A percentile compares a stretch with the other conserved stretches of the same genome.
Evolutionary conservation across 2,797 vertebrate genomes (phyloP).

Genomic region (Alca torda): DNA sequence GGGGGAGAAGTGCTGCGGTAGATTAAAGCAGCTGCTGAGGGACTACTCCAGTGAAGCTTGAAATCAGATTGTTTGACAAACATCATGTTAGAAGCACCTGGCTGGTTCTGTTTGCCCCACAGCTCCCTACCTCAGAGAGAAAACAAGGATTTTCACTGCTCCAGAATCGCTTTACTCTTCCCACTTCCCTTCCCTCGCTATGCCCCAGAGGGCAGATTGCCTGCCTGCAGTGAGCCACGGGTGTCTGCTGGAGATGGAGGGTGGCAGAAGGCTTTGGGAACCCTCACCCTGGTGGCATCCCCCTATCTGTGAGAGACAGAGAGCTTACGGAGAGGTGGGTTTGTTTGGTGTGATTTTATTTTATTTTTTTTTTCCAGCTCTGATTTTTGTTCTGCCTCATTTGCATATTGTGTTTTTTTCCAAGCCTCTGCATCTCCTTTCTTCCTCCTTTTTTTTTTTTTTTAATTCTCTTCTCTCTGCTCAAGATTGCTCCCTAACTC

Average conservation of each 20-base stretch:
- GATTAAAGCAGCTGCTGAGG: conserved; percentile 65
- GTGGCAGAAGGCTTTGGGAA: background rate
- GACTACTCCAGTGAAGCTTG: conserved; percentile 64
- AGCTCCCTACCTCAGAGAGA: conserved; percentile 50
- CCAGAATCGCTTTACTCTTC: conserved; percentile 9
- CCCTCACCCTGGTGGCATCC: background rate
- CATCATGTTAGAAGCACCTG: conserved; percentile 64
- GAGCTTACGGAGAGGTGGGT: background rate
- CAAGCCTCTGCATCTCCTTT: conserved; percentile 59
- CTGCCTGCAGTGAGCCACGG: background rate
- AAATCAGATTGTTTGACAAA: conserved; percentile 70
- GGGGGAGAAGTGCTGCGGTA: conserved; percentile 27
- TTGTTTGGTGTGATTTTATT: conserved; percentile 24
- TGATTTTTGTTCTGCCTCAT: conserved; percentile 61
- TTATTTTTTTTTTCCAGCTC: conserved; percentile 15
- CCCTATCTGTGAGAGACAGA: background rate
- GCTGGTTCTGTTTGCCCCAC: conserved; percentile 62
- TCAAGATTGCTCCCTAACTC: conserved; percentile 69
- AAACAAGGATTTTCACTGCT: conserved; percentile 44
- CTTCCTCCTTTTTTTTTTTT: background rate
- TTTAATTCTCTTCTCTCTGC: conserved; percentile 47
- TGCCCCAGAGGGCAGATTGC: conserved; percentile 22
- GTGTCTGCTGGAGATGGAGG: background rate
- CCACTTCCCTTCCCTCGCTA: background rate
- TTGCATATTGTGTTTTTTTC: conserved; percentile 50